Evolutionary conservation across 2,797 vertebrate species (phyloP).

Genomic region (Notolabrus celidotus): DNA sequence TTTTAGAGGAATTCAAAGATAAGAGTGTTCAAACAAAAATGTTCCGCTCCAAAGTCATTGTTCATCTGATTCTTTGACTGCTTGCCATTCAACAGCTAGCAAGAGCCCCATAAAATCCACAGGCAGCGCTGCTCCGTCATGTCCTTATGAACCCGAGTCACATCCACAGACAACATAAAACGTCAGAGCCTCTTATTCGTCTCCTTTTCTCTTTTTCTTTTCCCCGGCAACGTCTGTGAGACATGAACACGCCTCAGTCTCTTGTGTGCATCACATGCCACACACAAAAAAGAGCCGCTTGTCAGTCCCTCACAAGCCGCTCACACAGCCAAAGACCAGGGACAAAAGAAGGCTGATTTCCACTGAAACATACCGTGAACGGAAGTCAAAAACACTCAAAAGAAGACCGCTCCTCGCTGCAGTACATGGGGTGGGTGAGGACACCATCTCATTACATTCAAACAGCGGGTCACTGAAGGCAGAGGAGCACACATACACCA

Average conservation of each 20-base stretch:
- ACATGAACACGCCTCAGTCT: constrained; percentile 69
- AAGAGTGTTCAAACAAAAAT: constrained; percentile 12
- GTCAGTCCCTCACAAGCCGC: constrained; percentile 53
- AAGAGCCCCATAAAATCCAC: constrained; percentile 18
- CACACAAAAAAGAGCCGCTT: constrained; percentile 57
- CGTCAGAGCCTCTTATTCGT: constrained; percentile 20
- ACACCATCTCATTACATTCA: neutral
- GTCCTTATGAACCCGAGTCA: constrained; percentile 33
- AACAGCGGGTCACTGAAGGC: constrained; percentile 29
- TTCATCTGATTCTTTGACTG: constrained; percentile 27
- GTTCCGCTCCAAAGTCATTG: constrained; percentile 29
- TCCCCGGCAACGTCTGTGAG: constrained; percentile 66
- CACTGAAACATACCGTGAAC: neutral
- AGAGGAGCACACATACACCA: neutral
- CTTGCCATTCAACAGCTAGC: constrained; percentile 66
- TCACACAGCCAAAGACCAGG: constrained; percentile 6
- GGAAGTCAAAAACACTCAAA: neutral
- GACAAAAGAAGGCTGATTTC: neutral
- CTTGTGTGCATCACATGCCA: constrained; percentile 66
- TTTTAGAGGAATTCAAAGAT: neutral
- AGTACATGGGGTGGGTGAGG: neutral
- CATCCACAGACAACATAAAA: constrained; percentile 29
- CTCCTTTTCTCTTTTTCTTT: constrained; percentile 9
- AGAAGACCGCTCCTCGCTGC: neutral
- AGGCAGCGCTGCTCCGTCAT: constrained; percentile 36